Percentiles rank a stretch among this genome's conserved stretches.
These are phyloP conservation scores for Hemithea aestivaria DNA, from an alignment of 2,888 invertebrate species.

Conservation along the genomic window DNA sequence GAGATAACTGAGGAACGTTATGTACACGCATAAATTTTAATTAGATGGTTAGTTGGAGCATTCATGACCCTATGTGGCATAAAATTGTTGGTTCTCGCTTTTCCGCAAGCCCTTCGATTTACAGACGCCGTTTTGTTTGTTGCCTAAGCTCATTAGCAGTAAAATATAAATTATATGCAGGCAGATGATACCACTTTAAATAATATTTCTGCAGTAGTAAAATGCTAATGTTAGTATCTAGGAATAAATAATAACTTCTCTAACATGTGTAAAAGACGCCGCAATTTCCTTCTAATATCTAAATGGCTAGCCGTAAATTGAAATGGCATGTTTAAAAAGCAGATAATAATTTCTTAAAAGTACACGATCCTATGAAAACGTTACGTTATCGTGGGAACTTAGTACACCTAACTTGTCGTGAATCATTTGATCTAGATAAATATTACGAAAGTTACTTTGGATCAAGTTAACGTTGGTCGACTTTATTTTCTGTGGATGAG, in stretches of 20 bases:
- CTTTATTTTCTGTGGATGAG: no score
- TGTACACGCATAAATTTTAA: slow-evolving; percentile 53
- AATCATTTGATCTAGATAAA: slow-evolving; percentile 13
- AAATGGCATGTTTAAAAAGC: no score
- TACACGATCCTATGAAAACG: no score
- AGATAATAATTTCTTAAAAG: no score
- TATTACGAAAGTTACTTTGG: slow-evolving; percentile 8
- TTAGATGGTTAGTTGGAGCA: slow-evolving; percentile 43
- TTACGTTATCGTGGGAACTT: slow-evolving; percentile 17
- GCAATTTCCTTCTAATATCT: no score
- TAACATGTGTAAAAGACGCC: neutral
- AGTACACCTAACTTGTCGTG: slow-evolving; percentile 16
- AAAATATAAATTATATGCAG: slow-evolving; percentile 11
- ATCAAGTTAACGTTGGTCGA: neutral
- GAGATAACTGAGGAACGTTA: slow-evolving; percentile 48
- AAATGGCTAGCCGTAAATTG: no score
- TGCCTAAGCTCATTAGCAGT: slow-evolving; percentile 21
- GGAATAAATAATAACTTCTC: neutral
- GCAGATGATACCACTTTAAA: slow-evolving; percentile 9
- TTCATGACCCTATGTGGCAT: slow-evolving; percentile 42
- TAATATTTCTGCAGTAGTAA: slow-evolving; percentile 5
- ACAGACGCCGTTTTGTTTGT: slow-evolving; percentile 15
- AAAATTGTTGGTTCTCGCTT: slow-evolving; percentile 34
- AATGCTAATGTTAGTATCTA: slow-evolving; percentile 1
- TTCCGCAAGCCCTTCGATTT: slow-evolving; percentile 22